Evolutionary conservation across 1,140 invertebrate species (phyloP), one percentile per base, ranked within the genome.

Genomic region (Cyphomyrmex costatus): DNA sequence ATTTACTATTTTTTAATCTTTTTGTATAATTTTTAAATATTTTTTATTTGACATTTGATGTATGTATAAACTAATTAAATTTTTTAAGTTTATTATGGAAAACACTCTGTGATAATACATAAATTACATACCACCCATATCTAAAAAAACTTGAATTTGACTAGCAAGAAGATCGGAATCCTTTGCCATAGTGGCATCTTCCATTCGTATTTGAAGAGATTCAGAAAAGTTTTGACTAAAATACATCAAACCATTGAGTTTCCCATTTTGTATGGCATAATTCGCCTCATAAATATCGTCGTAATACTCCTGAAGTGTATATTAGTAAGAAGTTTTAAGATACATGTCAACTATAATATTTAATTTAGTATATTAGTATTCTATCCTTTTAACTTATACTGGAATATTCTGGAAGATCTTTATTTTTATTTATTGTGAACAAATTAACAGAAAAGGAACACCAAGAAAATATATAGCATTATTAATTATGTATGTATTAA

Each of bases 141-240:
- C 97, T 46, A 98, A 91, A 93, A 96, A 97, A 5, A 98, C 95
- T 85, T 95, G 94, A 10, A 98, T 96, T 82, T 96, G 95, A 60
- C 97, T 96, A 12, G 95, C 93, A 1, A 95, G 87, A 51, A 97
- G 93, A 1, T 96, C 95, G 8, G 30, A 42, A 19, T 36, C 95
- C 93, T 42, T 42, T 0, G 1, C 94, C 92, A 19, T 8, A 42
- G 1, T 42, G 36, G 8, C 36, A 42, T 84, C 51, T 12, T 96
- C 95, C 1, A 97, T 84, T 60, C 97, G 93, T 3, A 94, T 91
- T 24, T 96, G 93, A 0, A 98, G 93, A 7, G 97, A 96, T 30
- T 95, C 91, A 0, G 98, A 97, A 93, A 98, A 99, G 93, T 98
- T 98, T 42, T 94, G 91, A 0, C 96, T 93, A 89, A 99, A 97